Percentiles rank a stretch among this genome's conserved stretches.
These are phyloP conservation scores for Cercopithecus mona DNA, from an alignment of 2,113 vertebrate species.

Conservation along the genomic window DNA sequence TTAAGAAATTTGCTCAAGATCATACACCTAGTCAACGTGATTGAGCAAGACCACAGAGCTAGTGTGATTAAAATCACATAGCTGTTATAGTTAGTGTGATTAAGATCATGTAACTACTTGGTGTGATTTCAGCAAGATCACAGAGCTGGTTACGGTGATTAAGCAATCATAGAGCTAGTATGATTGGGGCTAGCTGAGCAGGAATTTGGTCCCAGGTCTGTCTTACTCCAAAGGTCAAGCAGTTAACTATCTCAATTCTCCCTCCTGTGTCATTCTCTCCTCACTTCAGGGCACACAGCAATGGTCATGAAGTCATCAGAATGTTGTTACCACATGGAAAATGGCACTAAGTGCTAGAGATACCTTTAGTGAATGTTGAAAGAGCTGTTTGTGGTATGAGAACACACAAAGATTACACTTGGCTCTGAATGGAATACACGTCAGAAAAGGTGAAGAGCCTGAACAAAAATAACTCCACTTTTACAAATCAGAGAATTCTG, in stretches of 20 bases:
- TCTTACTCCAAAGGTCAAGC: background rate
- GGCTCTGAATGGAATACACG: background rate
- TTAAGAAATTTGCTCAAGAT: background rate
- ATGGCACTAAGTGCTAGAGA: background rate
- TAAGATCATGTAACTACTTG: background rate
- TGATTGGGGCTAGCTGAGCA: background rate
- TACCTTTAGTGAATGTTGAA: background rate
- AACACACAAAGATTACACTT: background rate
- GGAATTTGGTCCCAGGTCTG: background rate
- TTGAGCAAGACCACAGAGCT: background rate
- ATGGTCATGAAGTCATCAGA: background rate
- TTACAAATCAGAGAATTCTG: background rate
- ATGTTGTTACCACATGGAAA: background rate
- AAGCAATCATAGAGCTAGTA: background rate
- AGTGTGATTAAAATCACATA: background rate
- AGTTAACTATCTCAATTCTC: background rate
- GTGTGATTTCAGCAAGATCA: background rate
- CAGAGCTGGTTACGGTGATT: background rate
- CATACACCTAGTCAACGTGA: background rate
- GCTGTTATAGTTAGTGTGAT: background rate
- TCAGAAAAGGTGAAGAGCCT: background rate
- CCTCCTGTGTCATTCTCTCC: background rate
- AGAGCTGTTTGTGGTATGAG: background rate
- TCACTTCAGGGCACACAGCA: background rate
- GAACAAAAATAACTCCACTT: conserved; percentile 13